These are phyloP conservation scores for Zeugodacus cucurbitae DNA, from an alignment of 1,140 invertebrate species.

Conservation along the genomic window DNA sequence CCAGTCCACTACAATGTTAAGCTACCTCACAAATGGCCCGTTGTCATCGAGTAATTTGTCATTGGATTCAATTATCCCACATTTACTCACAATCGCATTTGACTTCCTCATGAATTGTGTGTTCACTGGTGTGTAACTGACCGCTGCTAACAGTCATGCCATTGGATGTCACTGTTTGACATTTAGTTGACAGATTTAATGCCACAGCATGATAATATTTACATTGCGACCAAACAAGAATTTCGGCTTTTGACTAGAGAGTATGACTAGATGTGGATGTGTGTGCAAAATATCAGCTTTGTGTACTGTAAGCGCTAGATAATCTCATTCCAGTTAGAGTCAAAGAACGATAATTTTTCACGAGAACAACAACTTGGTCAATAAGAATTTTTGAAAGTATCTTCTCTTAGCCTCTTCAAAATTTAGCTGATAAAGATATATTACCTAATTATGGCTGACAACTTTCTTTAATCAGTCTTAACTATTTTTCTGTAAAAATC, in stretches of 20 bases:
- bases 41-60: too few relatives aligned
- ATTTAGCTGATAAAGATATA: too few relatives aligned
- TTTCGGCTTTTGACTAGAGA: neutral
- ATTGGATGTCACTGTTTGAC: neutral
- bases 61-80: neutral
- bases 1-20: too few relatives aligned
- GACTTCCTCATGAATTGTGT: neutral
- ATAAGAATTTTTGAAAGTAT: neutral
- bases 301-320: neutral
- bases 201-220: too few relatives aligned
- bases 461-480: too few relatives aligned
- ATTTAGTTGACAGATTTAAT: neutral
- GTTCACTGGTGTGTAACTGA: neutral
- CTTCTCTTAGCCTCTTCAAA: neutral
- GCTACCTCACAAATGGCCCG: too few relatives aligned
- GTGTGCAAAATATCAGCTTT: neutral
- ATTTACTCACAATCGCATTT: neutral
- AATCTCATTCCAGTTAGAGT: neutral
- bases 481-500: too few relatives aligned
- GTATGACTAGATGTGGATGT: neutral
- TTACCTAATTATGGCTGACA: too few relatives aligned
- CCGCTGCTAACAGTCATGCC: neutral
- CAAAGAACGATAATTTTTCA: neutral
- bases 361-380: neutral
- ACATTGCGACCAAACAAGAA: neutral